Conservation (phyloP, 2,113 vertebrate genomes). For the Struthio camelus region DNA sequence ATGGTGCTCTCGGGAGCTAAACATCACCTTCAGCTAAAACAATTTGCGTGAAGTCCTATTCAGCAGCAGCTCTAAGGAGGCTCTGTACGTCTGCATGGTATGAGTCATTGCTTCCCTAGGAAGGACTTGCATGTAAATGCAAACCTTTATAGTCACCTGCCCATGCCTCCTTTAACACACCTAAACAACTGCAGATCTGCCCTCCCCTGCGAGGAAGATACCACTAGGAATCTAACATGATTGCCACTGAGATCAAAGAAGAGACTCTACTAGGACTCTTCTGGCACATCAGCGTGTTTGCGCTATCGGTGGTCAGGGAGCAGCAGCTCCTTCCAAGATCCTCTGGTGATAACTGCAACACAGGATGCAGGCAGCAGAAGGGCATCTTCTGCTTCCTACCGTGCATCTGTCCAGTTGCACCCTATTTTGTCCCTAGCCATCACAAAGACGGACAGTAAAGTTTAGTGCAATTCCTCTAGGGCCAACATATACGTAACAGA, state of each 20-base stretch:
- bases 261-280: not conserved
- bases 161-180: not conserved
- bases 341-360: not conserved
- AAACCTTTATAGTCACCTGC: not conserved
- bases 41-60: not conserved
- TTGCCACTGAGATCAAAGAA: not conserved
- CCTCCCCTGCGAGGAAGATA: not conserved
- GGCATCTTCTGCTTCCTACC: not conserved
- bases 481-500: not conserved
- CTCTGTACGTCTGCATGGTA: not conserved
- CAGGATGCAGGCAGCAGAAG: not conserved
- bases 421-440: not conserved
- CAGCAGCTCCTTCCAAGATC: not conserved
- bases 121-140: not conserved
- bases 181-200: not conserved
- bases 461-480: not conserved
- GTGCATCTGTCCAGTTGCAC: not conserved
- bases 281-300: not conserved
- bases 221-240: not conserved
- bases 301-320: not conserved
- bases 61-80: not conserved
- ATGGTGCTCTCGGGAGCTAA: not conserved
- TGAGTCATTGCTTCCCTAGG: not conserved
- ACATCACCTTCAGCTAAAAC: not conserved
- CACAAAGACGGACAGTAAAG: not conserved